A percentile compares a stretch with the other conserved stretches of the same genome.
phyloP scores from a whole-genome alignment of 2,113 vertebrate species.

The Romanogobio albipinnatus region DNA sequence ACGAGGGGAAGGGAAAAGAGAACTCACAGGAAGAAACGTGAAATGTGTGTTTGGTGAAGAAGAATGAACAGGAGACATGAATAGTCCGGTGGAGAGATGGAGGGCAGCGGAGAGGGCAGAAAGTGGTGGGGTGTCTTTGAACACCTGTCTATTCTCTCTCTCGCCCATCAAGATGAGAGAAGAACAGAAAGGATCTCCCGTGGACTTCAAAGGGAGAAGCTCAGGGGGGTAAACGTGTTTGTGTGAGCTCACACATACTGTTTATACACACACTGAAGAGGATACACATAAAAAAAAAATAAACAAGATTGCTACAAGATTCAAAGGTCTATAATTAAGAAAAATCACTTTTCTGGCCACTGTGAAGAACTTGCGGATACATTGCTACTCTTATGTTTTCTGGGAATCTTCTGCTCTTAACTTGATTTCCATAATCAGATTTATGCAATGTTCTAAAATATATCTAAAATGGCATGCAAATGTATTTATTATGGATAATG shows the following conservation, averaged over 20 bases:
- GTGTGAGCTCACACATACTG: background rate
- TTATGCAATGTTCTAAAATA: background rate
- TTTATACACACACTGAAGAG: background rate
- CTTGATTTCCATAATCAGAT: background rate
- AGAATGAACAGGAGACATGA: constrained; percentile 31
- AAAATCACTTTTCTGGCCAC: background rate
- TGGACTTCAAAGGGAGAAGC: constrained; percentile 43
- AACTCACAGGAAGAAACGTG: background rate
- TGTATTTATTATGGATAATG: background rate
- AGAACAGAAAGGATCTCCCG: constrained; percentile 23
- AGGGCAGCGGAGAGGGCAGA: constrained; percentile 25
- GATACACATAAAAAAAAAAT: background rate
- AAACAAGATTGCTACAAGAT: background rate
- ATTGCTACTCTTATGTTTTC: background rate
- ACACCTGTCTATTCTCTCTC: constrained; percentile 34
- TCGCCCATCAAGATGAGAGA: constrained; percentile 28
- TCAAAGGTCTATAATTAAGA: constrained; percentile 2
- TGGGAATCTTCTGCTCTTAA: background rate
- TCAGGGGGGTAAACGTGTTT: background rate
- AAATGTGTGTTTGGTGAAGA: constrained; percentile 38
- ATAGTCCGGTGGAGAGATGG: background rate
- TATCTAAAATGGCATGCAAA: background rate
- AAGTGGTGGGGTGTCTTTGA: constrained; percentile 34
- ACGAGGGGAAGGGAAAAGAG: background rate
- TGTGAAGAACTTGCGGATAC: background rate